A percentile compares a stretch with the other conserved stretches of the same genome.
Evolutionary conservation across 2,797 vertebrate genomes (phyloP).

Genomic region (Meda fulgida): DNA sequence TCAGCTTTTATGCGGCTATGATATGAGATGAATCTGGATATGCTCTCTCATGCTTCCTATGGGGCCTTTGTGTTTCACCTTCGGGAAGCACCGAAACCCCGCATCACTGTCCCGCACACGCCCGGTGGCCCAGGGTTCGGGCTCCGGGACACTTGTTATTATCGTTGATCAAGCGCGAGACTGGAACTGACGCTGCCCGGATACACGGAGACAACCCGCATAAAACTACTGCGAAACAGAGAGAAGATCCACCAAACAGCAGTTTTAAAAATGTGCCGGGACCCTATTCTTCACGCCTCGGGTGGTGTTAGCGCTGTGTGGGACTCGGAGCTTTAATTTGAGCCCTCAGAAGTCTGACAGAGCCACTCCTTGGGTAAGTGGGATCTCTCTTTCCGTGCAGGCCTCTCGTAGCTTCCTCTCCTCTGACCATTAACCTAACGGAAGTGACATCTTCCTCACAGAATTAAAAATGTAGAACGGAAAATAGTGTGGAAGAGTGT

Average conservation of each 20-base stretch:
- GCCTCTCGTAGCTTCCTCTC: constrained; percentile 65
- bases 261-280: neutral
- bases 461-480: neutral
- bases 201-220: constrained; percentile 29
- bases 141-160: constrained; percentile 53
- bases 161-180: constrained; percentile 47
- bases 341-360: neutral
- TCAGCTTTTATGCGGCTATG: constrained; percentile 63
- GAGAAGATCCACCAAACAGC: neutral
- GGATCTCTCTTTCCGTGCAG: constrained; percentile 47
- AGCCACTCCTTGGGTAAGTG: constrained; percentile 35
- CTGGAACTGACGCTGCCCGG: constrained; percentile 38
- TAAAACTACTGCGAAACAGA: neutral
- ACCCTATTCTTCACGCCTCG: neutral
- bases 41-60: constrained; percentile 67
- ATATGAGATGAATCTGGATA: constrained; percentile 37
- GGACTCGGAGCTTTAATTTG: neutral
- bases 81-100: constrained; percentile 17
- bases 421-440: constrained; percentile 13
- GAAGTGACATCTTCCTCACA: constrained; percentile 17
- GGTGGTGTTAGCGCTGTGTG: neutral
- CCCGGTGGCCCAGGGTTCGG: neutral
- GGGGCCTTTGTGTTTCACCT: constrained; percentile 36
- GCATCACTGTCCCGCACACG: constrained; percentile 28
- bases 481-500: rapidly evolving